These are phyloP conservation scores for Cordilura impudica DNA, from an alignment of 2,888 invertebrate species.

Conservation along the genomic window DNA sequence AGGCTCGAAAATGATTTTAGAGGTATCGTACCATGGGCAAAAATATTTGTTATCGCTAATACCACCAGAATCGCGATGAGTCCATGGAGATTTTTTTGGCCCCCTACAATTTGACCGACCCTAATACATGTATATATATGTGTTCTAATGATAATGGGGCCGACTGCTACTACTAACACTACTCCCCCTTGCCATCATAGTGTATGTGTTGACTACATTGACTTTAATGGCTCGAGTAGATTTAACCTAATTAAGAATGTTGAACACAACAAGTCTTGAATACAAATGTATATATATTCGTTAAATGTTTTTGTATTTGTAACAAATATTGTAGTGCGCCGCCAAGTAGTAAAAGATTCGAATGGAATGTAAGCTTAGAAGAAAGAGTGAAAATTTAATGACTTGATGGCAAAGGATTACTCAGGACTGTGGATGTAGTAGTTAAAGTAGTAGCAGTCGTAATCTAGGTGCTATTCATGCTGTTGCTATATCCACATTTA, in stretches of 20 bases:
- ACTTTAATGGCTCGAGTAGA: slow-evolving; percentile 69
- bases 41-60: not conserved
- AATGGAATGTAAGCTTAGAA: not conserved
- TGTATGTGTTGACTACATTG: slow-evolving; percentile 47
- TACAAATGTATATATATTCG: slow-evolving; percentile 74
- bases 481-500: slow-evolving; percentile 13
- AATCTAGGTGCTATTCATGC: slow-evolving; percentile 11
- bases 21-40: no score
- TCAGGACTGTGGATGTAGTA: not conserved
- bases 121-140: not conserved
- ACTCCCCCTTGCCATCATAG: not conserved
- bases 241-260: slow-evolving; percentile 77
- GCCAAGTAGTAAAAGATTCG: not conserved
- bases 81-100: no score
- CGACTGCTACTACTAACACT: not conserved
- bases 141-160: slow-evolving; percentile 22
- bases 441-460: slow-evolving; percentile 32
- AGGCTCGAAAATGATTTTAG: no score
- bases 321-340: not conserved
- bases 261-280: slow-evolving; percentile 75
- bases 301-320: slow-evolving; percentile 62
- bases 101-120: no score
- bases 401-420: slow-evolving; percentile 16
- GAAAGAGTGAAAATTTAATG: not conserved
- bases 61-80: not conserved